Conservation (phyloP, 2,888 invertebrate species). For the Polydrusus pterygomalis region DNA sequence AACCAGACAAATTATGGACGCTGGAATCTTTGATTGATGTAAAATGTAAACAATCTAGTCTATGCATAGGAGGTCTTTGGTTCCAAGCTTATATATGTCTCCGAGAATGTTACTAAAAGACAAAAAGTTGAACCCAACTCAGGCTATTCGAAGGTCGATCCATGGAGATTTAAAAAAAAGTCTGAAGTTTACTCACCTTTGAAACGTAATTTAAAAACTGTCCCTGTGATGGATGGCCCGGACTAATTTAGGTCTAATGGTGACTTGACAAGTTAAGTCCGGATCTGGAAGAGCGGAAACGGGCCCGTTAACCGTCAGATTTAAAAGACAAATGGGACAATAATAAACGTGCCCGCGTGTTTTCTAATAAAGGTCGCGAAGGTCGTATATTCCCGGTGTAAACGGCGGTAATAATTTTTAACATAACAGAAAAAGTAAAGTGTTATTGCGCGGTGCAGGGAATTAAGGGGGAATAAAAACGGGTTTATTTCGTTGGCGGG, state of each 20-base stretch:
- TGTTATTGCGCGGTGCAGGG: background rate
- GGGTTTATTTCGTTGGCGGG: background rate
- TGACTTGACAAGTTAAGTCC: constrained; percentile 24
- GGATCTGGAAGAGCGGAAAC: background rate
- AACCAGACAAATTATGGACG: too few species aligned
- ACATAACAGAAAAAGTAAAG: constrained; percentile 8
- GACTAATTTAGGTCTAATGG: constrained; percentile 32
- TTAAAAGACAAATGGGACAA: constrained; percentile 36
- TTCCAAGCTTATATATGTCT: too few species aligned
- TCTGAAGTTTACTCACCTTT: constrained; percentile 28
- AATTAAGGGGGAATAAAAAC: background rate
- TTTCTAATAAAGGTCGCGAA: constrained; percentile 33
- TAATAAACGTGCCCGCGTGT: constrained; percentile 36
- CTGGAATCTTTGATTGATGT: too few species aligned
- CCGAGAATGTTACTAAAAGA: too few species aligned
- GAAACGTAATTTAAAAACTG: constrained; percentile 39
- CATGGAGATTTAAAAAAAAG: background rate
- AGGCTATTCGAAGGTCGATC: too few species aligned
- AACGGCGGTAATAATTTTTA: constrained; percentile 12
- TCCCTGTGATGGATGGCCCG: constrained; percentile 4
- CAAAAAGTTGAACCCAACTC: too few species aligned
- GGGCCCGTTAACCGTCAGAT: constrained; percentile 11
- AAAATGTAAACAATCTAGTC: too few species aligned
- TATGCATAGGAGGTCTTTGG: too few species aligned
- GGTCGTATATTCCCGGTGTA: background rate